Evolutionary conservation across 1,140 invertebrate genomes (phyloP).

Genomic region (Zophobas atratus): DNA sequence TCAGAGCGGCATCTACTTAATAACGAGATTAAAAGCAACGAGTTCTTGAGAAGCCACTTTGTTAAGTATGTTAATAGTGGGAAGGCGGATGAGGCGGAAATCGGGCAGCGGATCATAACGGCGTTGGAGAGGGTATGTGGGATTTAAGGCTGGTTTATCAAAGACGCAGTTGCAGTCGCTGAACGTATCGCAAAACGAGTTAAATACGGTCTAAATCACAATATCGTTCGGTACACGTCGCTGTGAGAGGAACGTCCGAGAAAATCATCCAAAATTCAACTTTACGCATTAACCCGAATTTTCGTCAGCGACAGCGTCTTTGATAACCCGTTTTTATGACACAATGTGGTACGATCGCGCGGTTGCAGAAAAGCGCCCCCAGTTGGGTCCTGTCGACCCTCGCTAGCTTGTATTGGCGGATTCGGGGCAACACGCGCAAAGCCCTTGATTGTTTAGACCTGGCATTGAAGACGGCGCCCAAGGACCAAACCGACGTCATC

Average conservation of each 20-base stretch:
- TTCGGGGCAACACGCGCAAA: slow-evolving; percentile 74
- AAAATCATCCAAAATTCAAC: too few relatives aligned
- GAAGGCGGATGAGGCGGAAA: slow-evolving; percentile 75
- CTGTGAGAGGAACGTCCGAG: too few relatives aligned
- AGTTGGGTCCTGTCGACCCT: slow-evolving; percentile 77
- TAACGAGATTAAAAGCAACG: slow-evolving; percentile 61
- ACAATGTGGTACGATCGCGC: not conserved
- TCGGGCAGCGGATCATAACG: slow-evolving; percentile 82
- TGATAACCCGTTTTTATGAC: not conserved
- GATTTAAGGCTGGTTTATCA: not conserved
- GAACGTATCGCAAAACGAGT: too few relatives aligned
- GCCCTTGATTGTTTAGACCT: slow-evolving; percentile 77
- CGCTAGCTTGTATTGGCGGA: slow-evolving; percentile 80
- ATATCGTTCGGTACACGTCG: too few relatives aligned
- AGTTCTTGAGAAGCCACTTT: slow-evolving; percentile 68
- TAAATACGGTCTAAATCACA: too few relatives aligned
- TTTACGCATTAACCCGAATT: too few relatives aligned
- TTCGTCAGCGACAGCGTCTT: too few relatives aligned
- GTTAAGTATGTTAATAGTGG: slow-evolving; percentile 74
- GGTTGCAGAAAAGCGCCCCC: slow-evolving; percentile 76
- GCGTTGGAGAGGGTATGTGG: slow-evolving; percentile 77
- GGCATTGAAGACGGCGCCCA: slow-evolving; percentile 71
- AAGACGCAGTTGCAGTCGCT: not conserved
- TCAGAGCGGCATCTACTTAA: slow-evolving; percentile 54
- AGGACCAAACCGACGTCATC: slow-evolving; percentile 72